Base-by-base conservation (phyloP, 1,140 invertebrate genomes). In the Andrena cerasifolii region DNA sequence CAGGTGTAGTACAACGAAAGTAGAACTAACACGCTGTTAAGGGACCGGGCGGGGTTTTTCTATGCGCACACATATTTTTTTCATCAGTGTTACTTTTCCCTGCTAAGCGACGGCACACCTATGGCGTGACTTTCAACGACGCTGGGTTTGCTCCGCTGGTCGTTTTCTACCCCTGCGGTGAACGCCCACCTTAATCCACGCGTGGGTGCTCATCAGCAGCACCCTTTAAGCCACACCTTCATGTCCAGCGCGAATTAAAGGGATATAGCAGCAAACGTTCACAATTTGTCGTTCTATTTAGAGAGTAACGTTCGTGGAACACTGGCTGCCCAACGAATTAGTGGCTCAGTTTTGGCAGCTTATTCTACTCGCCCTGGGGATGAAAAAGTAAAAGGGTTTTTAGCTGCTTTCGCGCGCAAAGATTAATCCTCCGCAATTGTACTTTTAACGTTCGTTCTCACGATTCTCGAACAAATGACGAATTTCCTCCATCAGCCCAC, bases 231-330 rank as follows among this genome's bases (percentile, higher is more conserved):
- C 72, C 62, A 28, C 72, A 36, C 82, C 82, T 78, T 68, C 53
- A 67, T 73, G 54, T 56, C 56, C 59, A 0, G 43, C 21, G 36
- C 31, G 63, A 73, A 83, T 83, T 83, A 78, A 61, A 65, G n/a
- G n/a, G n/a, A n/a, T n/a, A n/a, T n/a, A 73, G 73, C 43, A 63
- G 43, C 49, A 31, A 68, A 70, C 80, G 63, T 49, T 33, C 54
- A 24, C 65, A 82, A 82, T 82, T 82, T 80, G 67, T 80, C 56
- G 53, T 18, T 7, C n/a, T n/a, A n/a, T n/a, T n/a, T n/a, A n/a
- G n/a, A n/a, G n/a, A n/a, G n/a, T n/a, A n/a, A n/a, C n/a, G n/a
- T 12, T 10, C 12, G 6, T 40, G 51, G 10, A 8, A n/a, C 10
- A 40, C 10, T 40, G 10, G 36, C 36, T 40, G 10, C 36, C 36